Percentiles rank a stretch among this genome's conserved stretches.
phyloP scores from a whole-genome alignment of 2,113 vertebrate species.

The Rhinoptilus africanus region DNA sequence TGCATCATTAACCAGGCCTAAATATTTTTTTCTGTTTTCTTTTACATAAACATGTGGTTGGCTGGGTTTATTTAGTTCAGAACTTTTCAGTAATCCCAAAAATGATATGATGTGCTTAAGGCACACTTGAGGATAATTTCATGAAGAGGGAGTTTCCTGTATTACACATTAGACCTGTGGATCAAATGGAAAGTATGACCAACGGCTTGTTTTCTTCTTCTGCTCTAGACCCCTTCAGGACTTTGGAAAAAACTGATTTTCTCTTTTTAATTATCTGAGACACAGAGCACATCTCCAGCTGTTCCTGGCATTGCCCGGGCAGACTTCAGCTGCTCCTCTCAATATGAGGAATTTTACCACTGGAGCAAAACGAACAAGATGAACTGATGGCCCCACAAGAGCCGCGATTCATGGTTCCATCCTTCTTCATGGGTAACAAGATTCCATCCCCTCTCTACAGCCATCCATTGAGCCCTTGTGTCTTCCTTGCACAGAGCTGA shows the following conservation, averaged over 20 bases:
- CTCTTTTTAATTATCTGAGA: not conserved
- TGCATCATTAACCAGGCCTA: not conserved
- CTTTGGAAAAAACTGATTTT: not conserved
- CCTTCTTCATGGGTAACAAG: not conserved
- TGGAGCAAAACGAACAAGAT: not conserved
- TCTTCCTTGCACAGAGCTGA: not conserved
- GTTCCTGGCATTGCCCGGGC: not conserved
- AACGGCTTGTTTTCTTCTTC: not conserved
- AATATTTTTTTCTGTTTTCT: slow-evolving; percentile 17
- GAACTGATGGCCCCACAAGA: not conserved
- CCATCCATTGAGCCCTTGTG: not conserved
- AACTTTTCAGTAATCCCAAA: not conserved
- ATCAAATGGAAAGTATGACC: not conserved
- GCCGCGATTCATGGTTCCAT: not conserved
- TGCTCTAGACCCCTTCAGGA: not conserved
- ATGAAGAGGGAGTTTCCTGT: not conserved
- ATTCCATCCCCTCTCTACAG: not conserved
- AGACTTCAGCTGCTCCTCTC: not conserved
- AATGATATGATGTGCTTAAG: not conserved
- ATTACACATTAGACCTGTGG: not conserved
- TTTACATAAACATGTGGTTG: not conserved
- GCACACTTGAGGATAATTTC: not conserved
- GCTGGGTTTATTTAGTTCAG: not conserved
- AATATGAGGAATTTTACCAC: not conserved
- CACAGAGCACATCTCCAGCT: not conserved